These are phyloP conservation scores for Pithecia hirsuta DNA, from an alignment of 2,797 vertebrate genomes.

Conservation along the genomic window DNA sequence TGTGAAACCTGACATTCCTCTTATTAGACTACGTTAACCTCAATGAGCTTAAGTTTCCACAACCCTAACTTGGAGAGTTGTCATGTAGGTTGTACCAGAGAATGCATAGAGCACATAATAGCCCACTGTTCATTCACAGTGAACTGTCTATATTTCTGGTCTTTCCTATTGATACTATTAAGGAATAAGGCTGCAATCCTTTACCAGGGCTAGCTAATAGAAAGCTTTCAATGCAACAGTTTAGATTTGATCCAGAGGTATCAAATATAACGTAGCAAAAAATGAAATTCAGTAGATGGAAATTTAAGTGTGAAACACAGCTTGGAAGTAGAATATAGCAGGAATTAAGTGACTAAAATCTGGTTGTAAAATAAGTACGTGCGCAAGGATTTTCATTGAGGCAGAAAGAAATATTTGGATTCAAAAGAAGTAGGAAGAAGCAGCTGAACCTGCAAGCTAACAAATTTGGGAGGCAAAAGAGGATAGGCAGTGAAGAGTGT, in stretches of 20 bases:
- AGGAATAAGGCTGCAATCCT: neutral
- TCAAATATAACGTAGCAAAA: neutral
- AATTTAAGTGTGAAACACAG: neutral
- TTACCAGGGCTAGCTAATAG: neutral
- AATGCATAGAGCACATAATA: neutral
- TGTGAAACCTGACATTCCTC: neutral
- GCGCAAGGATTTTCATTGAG: conserved; percentile 9
- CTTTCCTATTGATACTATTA: neutral
- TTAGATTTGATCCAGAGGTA: neutral
- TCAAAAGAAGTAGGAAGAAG: conserved; percentile 22
- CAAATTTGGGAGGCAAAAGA: conserved; percentile 19
- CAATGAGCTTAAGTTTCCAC: neutral
- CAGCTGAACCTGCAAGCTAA: neutral
- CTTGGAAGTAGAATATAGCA: neutral
- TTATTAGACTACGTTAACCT: neutral
- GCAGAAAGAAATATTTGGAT: conserved; percentile 42
- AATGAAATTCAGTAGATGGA: neutral
- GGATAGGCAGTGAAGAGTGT: neutral
- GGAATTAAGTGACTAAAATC: neutral
- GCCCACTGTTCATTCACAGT: neutral
- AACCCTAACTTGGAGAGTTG: neutral
- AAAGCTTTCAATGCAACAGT: neutral
- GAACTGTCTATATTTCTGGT: neutral
- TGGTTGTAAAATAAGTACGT: neutral
- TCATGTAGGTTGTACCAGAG: neutral